phyloP scores from a whole-genome alignment of 2,888 invertebrate species.

The Melanotus villosus region DNA sequence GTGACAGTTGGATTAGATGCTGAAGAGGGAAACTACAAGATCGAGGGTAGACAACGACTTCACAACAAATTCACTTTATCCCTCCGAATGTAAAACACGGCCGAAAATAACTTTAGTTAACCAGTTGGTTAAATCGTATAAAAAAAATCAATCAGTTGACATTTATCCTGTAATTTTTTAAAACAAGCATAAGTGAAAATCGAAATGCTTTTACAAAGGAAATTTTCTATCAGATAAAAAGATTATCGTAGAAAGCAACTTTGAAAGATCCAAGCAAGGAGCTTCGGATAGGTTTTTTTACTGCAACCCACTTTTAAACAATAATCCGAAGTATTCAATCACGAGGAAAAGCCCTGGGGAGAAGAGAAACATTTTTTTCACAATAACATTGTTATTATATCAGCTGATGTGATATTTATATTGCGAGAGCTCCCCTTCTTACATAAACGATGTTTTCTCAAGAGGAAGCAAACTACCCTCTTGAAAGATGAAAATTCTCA shows the following conservation, averaged over 20 bases:
- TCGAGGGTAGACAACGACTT: too few relatives aligned
- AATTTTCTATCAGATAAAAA: not conserved
- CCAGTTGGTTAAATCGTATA: too few relatives aligned
- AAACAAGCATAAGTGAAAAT: not conserved
- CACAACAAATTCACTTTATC: too few relatives aligned
- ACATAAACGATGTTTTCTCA: conserved; percentile 48
- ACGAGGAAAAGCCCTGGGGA: conserved; percentile 19
- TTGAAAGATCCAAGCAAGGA: not conserved
- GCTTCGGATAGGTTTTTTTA: conserved; percentile 12
- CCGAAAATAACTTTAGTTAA: too few relatives aligned
- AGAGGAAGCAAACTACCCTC: conserved; percentile 44
- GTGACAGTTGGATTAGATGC: too few relatives aligned
- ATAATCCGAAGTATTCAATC: conserved; percentile 34
- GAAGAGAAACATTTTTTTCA: conserved; percentile 29
- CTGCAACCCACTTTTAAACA: conserved; percentile 29
- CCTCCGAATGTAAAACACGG: too few relatives aligned
- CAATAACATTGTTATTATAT: conserved; percentile 41
- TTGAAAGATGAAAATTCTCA: conserved; percentile 49
- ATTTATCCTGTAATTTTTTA: too few relatives aligned
- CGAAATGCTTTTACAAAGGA: not conserved
- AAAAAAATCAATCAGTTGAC: too few relatives aligned
- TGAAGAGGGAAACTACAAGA: too few relatives aligned
- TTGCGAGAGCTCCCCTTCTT: conserved; percentile 39
- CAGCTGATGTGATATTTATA: conserved; percentile 48
- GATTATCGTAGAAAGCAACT: not conserved